Conservation (phyloP, 2,888 invertebrate species). For the Leptinotarsa rubiginosa region DNA sequence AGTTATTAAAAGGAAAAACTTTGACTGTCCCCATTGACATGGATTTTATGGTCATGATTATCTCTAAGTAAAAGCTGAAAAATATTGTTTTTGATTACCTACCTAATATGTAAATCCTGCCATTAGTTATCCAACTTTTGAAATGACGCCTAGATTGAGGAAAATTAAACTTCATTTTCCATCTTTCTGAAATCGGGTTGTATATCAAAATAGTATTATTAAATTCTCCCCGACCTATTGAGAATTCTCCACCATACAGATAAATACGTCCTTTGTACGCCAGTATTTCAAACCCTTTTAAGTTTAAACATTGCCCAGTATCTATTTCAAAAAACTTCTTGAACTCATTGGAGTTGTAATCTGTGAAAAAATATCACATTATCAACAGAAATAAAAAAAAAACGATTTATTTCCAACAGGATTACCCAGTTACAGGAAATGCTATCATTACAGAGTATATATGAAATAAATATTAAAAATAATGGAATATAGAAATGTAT, state of each 20-base stretch:
- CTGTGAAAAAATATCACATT: constrained; percentile 25
- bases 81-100: constrained; percentile 22
- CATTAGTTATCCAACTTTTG: constrained; percentile 58
- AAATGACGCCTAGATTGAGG: constrained; percentile 62
- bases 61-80: too few species aligned
- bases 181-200: constrained; percentile 57
- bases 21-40: too few species aligned
- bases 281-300: constrained; percentile 56
- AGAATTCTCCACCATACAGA: constrained; percentile 62
- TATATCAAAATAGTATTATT: constrained; percentile 61
- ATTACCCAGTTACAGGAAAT: too few species aligned
- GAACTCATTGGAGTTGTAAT: constrained; percentile 37
- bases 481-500: too few species aligned
- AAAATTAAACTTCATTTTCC: constrained; percentile 58
- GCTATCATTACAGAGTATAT: too few species aligned
- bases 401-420: too few species aligned
- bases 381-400: too few species aligned
- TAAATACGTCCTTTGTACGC: constrained; percentile 61
- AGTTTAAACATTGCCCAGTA: constrained; percentile 45
- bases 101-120: constrained; percentile 60
- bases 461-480: too few species aligned
- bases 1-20: too few species aligned
- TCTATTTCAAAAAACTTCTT: constrained; percentile 44
- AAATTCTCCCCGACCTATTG: constrained; percentile 60
- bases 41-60: too few species aligned